These are phyloP conservation scores for Leptinotarsa juncta DNA, from an alignment of 2,888 invertebrate genomes.

Conservation along the genomic window DNA sequence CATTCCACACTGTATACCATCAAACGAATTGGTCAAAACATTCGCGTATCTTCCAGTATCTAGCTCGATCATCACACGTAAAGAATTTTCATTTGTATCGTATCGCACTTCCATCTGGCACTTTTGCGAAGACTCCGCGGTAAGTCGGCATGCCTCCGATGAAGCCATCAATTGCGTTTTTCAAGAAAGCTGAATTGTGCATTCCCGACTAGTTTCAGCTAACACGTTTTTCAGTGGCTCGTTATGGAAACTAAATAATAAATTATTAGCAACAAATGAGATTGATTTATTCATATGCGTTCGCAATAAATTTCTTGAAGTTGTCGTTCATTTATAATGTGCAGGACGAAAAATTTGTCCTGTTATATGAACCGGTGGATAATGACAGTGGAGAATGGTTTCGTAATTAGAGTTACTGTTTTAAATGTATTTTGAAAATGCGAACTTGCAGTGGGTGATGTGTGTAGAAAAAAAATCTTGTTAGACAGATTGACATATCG, in stretches of 20 bases:
- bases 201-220: conserved; percentile 26
- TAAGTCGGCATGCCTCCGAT: conserved; percentile 12
- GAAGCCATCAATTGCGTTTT: conserved; percentile 25
- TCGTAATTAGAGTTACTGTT: not conserved
- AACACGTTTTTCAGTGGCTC: conserved; percentile 32
- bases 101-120: not conserved
- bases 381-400: conserved; percentile 21
- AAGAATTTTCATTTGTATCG: conserved; percentile 13
- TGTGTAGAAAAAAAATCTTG: not conserved
- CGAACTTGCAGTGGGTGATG: not conserved
- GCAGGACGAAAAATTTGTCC: conserved; percentile 23
- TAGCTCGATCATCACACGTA: not conserved
- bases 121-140: not conserved
- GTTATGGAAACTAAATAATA: conserved; percentile 34
- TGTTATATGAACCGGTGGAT: conserved; percentile 22
- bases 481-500: no score
- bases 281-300: conserved; percentile 29
- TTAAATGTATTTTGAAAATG: conserved; percentile 1
- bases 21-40: not conserved
- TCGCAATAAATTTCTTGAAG: conserved; percentile 30
- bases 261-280: conserved; percentile 30
- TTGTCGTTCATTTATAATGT: conserved; percentile 21
- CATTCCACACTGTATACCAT: no score
- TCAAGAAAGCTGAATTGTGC: conserved; percentile 27
- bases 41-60: not conserved